Evolutionary conservation across 1,140 invertebrate genomes (phyloP), one percentile per base, ranked within the genome.

Genomic region (Elymnias hypermnestra): DNA sequence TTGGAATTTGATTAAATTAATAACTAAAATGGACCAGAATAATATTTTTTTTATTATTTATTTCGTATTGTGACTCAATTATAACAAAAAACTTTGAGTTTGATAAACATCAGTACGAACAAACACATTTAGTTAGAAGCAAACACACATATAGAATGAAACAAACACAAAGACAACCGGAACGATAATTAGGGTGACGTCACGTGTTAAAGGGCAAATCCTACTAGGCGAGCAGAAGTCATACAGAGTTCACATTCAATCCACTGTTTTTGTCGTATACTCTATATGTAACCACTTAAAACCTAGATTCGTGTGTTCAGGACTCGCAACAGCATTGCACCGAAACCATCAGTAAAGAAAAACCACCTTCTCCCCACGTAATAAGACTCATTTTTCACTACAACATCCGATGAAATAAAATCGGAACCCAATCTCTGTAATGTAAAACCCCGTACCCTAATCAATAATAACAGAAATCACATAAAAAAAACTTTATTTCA

Each of bases 131-230:
- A n/a, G n/a, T n/a, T n/a, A n/a, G n/a, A n/a, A n/a, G n/a, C n/a
- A n/a, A n/a, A n/a, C n/a, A n/a, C n/a, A n/a, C n/a, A n/a, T n/a
- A n/a, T 2, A 14, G 17, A 33, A 33, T 1, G 9, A 10, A 10
- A 4, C n/a, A 29, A 29, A 12, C 26, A 12, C 13, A 9, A 8
- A 26, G 10, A 26, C n/a, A 26, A 9, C 7, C 1, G 2, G 18
- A 33, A 5, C 1, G 31, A 33, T 33, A 33, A 33, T 43, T 39
- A 39, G 37, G 37, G 37, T 39, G 37, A 39, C 37, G 37, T 39
- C 37, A 39, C 37, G 37, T 39, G 37, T 39, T 39, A 39, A 39
- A 39, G 37, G 37, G 37, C 37, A 39, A 25, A 25, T 25, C 3
- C 31, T 33, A 33, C 37, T n/a, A 39, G 37, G 22, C 7, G 2